phyloP scores from a whole-genome alignment of 1,140 invertebrate species.

The Trypoxylus dichotomus region DNA sequence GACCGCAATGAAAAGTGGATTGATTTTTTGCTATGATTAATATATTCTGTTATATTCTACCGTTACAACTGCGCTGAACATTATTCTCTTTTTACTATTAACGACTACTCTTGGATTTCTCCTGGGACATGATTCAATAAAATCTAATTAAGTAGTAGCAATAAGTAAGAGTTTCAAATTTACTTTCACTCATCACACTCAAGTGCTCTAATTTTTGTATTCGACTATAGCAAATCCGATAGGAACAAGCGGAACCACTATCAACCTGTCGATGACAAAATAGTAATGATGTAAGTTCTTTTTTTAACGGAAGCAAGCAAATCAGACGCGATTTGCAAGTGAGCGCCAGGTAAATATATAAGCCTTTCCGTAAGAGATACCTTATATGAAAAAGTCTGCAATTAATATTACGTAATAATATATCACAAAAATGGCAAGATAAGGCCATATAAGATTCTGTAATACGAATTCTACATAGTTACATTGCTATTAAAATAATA shows the following conservation, averaged over 20 bases:
- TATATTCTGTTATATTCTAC: not conserved
- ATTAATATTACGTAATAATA: not conserved
- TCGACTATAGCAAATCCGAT: not conserved
- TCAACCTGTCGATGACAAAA: not conserved
- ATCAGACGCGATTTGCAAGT: not conserved
- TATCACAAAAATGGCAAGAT: not conserved
- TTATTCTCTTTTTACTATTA: not conserved
- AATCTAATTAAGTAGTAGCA: not conserved
- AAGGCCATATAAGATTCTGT: too few species aligned
- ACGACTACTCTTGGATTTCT: not conserved
- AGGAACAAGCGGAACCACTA: not conserved
- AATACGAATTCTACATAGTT: too few species aligned
- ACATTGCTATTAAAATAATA: too few species aligned
- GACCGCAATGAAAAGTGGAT: not conserved
- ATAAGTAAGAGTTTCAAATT: not conserved
- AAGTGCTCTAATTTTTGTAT: not conserved
- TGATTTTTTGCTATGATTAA: not conserved
- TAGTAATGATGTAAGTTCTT: not conserved
- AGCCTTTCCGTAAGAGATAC: not conserved
- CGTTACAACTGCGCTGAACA: not conserved
- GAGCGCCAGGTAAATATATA: not conserved
- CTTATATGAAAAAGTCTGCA: not conserved
- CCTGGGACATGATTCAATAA: not conserved
- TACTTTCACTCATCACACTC: not conserved
- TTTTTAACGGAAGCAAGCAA: not conserved